Conservation (phyloP, 2,888 invertebrate genomes). For the Diploptera punctata region DNA sequence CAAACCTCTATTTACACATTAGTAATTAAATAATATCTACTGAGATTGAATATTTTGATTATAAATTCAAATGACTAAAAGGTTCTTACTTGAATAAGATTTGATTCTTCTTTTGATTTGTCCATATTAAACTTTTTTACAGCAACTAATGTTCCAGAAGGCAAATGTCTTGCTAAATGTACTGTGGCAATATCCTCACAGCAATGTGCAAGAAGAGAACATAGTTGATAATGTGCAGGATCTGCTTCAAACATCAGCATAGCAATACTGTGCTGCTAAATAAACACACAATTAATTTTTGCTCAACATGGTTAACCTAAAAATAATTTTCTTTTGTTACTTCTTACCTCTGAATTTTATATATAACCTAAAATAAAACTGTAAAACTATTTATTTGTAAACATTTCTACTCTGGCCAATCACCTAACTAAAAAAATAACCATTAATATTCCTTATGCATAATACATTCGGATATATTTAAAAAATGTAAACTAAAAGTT, state of each 20-base stretch:
- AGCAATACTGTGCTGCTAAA: conserved; percentile 12
- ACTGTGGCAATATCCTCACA: conserved; percentile 74
- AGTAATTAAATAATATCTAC: too few species aligned
- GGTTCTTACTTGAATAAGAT: conserved; percentile 57
- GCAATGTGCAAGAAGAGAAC: conserved; percentile 71
- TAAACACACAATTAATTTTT: neutral
- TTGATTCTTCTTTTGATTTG: conserved; percentile 67
- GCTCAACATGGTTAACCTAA: neutral
- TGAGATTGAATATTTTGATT: too few species aligned
- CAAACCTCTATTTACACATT: too few species aligned
- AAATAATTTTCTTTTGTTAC: neutral
- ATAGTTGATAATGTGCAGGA: conserved; percentile 66
- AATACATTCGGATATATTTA: neutral
- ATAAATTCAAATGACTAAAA: too few species aligned
- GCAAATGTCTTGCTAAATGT: conserved; percentile 71
- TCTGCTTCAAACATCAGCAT: conserved; percentile 46
- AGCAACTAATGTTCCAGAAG: conserved; percentile 71
- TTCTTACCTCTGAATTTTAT: too few species aligned
- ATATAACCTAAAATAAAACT: neutral
- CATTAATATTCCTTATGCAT: neutral
- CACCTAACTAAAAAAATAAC: neutral
- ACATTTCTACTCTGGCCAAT: neutral
- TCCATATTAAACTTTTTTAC: conserved; percentile 80
- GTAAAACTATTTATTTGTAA: neutral
- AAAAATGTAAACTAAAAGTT: neutral